Evolutionary conservation across 1,140 invertebrate genomes (phyloP), one percentile per base, ranked within the genome.

Genomic region (Drosophila bocki): DNA sequence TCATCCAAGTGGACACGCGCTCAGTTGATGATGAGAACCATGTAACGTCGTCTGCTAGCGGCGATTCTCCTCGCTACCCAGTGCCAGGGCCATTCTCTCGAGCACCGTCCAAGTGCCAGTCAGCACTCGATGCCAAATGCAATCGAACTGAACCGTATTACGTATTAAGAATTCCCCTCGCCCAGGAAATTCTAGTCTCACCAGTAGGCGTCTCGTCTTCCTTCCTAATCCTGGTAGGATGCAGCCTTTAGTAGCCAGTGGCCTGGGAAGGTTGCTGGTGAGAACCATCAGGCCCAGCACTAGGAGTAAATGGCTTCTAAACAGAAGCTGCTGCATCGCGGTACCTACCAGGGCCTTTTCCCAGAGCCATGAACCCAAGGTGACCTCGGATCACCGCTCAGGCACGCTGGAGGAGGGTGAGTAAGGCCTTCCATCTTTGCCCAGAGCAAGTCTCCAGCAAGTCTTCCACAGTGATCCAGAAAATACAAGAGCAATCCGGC

Each of bases 401-500:
- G 78, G 78, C 4, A 80, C 70, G 2, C 59, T 80, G 39, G 77
- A 42, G 3, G 63, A 80, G 11, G 70, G 78, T 80, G 48, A 59
- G 61, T 69, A 19, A 19, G 4, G 11, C 17, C 12, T 17, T 22
- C 2, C 2, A 3, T 2, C 15, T 7, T 11, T 19, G 15, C n/a
- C n/a, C 15, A 29, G 11, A 9, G 7, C 1, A 8, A n/a, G 4
- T 45, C 6, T 11, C 19, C 9, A 22, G 12, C 45, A 22, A 32
- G 42, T 15, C 13, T 1, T 29, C 15, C 7, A 17, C 44, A 92
- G 91, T 92, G 13, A 64, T 60, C 1, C 51, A 57, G 0, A 74
- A 65, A 59, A 83, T 92, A 9, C 78, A 81, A 0, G 42, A 74
- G 47, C 57, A 80, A 15, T 65, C 79, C 1, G 92, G 84, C 17